Conservation (phyloP, 2,888 invertebrate genomes). For the Protonemura montana region DNA sequence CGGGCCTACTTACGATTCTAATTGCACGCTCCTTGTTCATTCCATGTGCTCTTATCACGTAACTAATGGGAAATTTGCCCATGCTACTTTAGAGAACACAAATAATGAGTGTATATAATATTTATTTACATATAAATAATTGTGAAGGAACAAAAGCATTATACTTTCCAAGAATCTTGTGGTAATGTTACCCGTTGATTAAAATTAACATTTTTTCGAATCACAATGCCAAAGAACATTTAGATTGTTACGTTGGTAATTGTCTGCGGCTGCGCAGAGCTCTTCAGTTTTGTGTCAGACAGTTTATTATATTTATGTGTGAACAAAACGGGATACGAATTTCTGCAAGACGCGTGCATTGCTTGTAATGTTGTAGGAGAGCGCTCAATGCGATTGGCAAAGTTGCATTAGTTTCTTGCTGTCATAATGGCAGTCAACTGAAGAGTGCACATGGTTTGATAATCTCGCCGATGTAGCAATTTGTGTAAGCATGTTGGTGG, state of each 20-base stretch:
- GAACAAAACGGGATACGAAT: constrained; percentile 19
- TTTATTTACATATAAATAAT: background rate
- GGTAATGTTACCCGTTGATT: background rate
- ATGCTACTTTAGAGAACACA: constrained; percentile 12
- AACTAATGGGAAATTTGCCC: constrained; percentile 12
- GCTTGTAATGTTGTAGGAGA: background rate
- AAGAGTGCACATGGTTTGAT: background rate
- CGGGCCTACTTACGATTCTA: background rate
- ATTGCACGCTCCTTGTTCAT: background rate
- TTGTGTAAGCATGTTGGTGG: background rate
- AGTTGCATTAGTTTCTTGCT: background rate
- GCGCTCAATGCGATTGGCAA: background rate
- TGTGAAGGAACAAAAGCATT: constrained; percentile 7
- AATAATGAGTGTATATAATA: constrained; percentile 4
- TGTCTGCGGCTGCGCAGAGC: background rate
- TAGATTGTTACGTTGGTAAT: background rate
- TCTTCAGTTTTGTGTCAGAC: background rate
- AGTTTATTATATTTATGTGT: constrained; percentile 21
- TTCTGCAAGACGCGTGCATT: background rate
- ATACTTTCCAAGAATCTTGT: background rate
- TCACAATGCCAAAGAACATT: background rate
- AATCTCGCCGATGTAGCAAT: background rate
- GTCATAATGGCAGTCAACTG: background rate
- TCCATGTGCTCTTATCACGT: constrained; percentile 4
- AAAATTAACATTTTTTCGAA: background rate